These are phyloP conservation scores for Ptyas mucosa DNA, from an alignment of 2,113 vertebrate species.

Conservation along the genomic window DNA sequence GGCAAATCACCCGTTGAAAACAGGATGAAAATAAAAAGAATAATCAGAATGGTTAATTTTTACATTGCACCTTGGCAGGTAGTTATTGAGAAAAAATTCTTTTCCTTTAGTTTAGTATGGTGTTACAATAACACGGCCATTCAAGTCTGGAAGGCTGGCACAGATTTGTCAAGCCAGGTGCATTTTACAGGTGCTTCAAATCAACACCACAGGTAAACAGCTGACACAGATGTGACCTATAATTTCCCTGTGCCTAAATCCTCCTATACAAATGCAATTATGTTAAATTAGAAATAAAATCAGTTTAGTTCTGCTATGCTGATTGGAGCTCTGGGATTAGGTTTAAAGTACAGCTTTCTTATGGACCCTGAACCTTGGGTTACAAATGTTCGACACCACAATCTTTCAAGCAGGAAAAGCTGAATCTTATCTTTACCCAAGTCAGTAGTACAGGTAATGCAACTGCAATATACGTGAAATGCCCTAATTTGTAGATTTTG, in stretches of 20 bases:
- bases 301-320: neutral
- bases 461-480: neutral
- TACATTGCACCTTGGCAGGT: neutral
- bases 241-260: slow-evolving; percentile 19
- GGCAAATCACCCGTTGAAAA: neutral
- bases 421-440: neutral
- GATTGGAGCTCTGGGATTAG: slow-evolving; percentile 19
- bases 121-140: neutral
- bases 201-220: slow-evolving; percentile 16
- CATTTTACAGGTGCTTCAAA: slow-evolving; percentile 1
- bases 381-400: neutral
- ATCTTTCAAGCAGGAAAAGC: neutral
- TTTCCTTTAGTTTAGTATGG: neutral
- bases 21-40: neutral
- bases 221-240: slow-evolving; percentile 3
- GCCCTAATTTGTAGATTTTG: neutral
- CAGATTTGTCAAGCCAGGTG: neutral
- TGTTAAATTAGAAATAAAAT: slow-evolving; percentile 7
- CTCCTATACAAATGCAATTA: slow-evolving; percentile 15
- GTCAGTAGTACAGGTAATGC: neutral
- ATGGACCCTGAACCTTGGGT: neutral
- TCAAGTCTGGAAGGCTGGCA: neutral
- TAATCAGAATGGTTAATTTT: neutral
- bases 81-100: neutral
- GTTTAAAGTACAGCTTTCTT: neutral